Evolutionary conservation across 2,113 vertebrate species (phyloP).

Genomic region (Chrysochloris asiatica): DNA sequence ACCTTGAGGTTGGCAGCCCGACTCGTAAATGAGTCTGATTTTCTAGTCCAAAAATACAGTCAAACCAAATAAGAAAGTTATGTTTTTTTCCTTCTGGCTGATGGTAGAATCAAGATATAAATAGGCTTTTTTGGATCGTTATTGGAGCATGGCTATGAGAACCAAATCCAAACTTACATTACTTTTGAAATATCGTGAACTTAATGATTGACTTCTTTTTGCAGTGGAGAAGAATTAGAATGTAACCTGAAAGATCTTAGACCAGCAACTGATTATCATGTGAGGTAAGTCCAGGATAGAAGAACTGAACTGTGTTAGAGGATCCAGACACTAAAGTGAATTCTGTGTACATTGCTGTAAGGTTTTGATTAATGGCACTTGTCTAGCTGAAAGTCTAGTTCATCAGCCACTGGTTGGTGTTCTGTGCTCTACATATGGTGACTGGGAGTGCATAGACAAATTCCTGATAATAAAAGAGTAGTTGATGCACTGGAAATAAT

Average conservation of each 20-base stretch:
- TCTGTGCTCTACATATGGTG: neutral
- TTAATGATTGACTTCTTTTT: constrained; percentile 71
- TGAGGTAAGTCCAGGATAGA: constrained; percentile 88
- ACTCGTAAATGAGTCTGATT: too few species aligned
- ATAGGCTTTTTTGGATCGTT: neutral
- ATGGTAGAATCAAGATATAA: neutral
- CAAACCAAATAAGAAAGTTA: neutral
- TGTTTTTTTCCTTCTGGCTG: constrained; percentile 13
- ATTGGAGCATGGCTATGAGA: neutral
- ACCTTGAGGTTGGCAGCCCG: too few species aligned
- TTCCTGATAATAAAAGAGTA: neutral
- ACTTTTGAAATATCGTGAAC: constrained; percentile 35
- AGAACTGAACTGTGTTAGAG: neutral
- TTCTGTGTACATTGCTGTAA: neutral
- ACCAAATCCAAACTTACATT: neutral
- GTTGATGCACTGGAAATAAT: neutral
- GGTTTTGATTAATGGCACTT: neutral
- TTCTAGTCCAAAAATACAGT: neutral
- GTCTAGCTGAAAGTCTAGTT: neutral
- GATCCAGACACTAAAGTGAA: neutral
- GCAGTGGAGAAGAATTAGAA: constrained; percentile 96
- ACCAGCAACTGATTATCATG: constrained; percentile 96
- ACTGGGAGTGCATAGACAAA: neutral
- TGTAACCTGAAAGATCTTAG: constrained; percentile 96
- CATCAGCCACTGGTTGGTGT: neutral